Conservation (phyloP, 2,797 vertebrate genomes). For the Crenuchus spilurus region DNA sequence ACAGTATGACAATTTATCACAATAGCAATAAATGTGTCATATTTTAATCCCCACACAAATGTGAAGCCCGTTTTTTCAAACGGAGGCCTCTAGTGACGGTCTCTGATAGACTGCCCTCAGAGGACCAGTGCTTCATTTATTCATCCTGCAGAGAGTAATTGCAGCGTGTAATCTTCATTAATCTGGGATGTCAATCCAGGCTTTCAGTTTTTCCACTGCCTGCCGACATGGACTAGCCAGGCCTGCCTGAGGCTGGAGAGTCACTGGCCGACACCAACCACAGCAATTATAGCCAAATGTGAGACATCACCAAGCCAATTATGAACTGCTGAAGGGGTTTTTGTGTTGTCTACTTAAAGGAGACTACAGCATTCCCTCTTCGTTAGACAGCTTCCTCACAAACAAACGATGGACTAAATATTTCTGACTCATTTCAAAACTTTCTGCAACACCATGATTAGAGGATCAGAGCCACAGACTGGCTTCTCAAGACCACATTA, state of each 20-base stretch:
- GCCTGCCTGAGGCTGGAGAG: constrained; percentile 9
- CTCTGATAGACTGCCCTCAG: constrained; percentile 73
- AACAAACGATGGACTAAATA: neutral
- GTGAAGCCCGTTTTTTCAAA: neutral
- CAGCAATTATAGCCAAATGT: constrained; percentile 48
- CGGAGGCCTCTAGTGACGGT: constrained; percentile 52
- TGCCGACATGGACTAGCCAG: constrained; percentile 34
- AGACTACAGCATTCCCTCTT: constrained; percentile 17
- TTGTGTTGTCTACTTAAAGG: constrained; percentile 9
- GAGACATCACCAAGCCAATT: constrained; percentile 49
- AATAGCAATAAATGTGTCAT: no score
- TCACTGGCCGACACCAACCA: constrained; percentile 17
- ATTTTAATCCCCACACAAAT: no score
- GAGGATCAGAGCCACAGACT: constrained; percentile 4
- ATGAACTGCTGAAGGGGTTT: constrained; percentile 34
- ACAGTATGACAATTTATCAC: no score
- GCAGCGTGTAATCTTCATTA: constrained; percentile 77
- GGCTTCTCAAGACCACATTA: constrained; percentile 3
- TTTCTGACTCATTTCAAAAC: constrained; percentile 8
- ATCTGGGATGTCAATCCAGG: constrained; percentile 77
- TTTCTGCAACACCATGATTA: neutral
- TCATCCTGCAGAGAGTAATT: constrained; percentile 68
- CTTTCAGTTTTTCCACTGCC: constrained; percentile 68
- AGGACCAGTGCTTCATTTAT: constrained; percentile 64
- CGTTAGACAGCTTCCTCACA: neutral